Evolutionary conservation across 92 coral and sea anemone genomes (phyloP), one percentile per base, ranked within the genome.

Genomic region (Phenganax stokvisi): DNA sequence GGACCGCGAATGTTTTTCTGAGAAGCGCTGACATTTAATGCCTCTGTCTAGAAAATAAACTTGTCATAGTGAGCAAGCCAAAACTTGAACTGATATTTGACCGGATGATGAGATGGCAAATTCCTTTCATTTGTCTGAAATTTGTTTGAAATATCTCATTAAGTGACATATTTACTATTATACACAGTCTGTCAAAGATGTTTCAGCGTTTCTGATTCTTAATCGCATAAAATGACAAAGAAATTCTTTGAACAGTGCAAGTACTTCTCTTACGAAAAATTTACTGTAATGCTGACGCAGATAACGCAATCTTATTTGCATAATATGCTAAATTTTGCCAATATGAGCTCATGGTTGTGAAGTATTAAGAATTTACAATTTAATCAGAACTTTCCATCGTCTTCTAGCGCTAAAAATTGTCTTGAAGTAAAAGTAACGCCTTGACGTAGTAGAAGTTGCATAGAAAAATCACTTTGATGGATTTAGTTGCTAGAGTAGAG

Each of bases 261-360:
- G 29, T 61, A 68, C 47, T 68, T 68, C 29, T 68, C 20, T 29
- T 68, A 2, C 52, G 16, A 51, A 20, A 29, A 68, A 30, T 37
- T 37, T 37, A 37, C 5, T 2, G 25, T 20, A 20, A 37, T 0
- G 73, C 73, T 68, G 37, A 68, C 16, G 11, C 73, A 53, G 73
- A 31, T 67, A 53, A 67, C 72, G 51, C 72, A 68, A 28, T n/a
- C 54, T 12, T 5, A 68, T 68, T 5, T 68, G 73, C 73, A 9
- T 12, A 30, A 10, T 68, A 68, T 68, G 73, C 73, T 68, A 68
- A 68, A 68, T 68, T 20, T 68, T 68, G 73, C 54, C 13, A 3
- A 68, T 1, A 68, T 68, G 52, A 68, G 73, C 73, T 68, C 73
- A 68, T 68, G 73, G 73, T 28, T 12, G 73, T 37, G 10, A 30